Percentiles rank a stretch among this genome's conserved stretches.
Evolutionary conservation across 1,140 invertebrate genomes (phyloP).

Genomic region (Ylistrum balloti): DNA sequence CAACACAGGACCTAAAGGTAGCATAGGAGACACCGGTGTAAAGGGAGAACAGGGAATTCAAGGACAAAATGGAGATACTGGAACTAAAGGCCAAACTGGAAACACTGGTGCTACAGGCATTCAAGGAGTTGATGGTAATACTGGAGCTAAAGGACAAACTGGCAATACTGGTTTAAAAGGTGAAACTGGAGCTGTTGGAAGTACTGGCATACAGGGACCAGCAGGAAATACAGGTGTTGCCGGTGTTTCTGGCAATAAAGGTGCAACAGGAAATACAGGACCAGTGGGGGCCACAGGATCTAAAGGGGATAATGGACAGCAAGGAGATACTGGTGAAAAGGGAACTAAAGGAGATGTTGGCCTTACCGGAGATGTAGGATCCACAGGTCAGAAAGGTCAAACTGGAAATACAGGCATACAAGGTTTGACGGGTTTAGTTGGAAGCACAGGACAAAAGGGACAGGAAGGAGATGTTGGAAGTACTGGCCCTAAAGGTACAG

Average conservation of each 20-base stretch:
- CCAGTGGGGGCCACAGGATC: background rate
- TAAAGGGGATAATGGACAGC: conserved; percentile 41
- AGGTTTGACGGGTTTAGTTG: background rate
- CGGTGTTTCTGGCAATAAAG: conserved; percentile 29
- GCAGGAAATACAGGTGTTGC: background rate
- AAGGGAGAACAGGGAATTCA: background rate
- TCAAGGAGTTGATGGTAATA: background rate
- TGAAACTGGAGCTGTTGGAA: background rate
- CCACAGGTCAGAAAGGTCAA: conserved; percentile 21
- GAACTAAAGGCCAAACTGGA: background rate
- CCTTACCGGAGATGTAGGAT: conserved; percentile 44
- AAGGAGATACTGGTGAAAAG: conserved; percentile 45
- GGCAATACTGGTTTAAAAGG: background rate
- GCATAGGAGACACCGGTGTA: background rate
- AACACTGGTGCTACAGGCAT: background rate
- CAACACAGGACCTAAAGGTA: background rate
- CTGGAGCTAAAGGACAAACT: background rate
- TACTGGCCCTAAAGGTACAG: background rate
- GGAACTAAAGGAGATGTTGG: conserved; percentile 41
- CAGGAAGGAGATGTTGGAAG: background rate
- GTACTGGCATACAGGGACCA: background rate
- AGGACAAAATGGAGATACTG: background rate
- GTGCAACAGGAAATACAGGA: background rate
- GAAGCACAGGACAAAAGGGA: background rate
- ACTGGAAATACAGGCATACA: background rate